phyloP scores from a whole-genome alignment of 2,797 vertebrate genomes.

The Halcyon smyrnensis region DNA sequence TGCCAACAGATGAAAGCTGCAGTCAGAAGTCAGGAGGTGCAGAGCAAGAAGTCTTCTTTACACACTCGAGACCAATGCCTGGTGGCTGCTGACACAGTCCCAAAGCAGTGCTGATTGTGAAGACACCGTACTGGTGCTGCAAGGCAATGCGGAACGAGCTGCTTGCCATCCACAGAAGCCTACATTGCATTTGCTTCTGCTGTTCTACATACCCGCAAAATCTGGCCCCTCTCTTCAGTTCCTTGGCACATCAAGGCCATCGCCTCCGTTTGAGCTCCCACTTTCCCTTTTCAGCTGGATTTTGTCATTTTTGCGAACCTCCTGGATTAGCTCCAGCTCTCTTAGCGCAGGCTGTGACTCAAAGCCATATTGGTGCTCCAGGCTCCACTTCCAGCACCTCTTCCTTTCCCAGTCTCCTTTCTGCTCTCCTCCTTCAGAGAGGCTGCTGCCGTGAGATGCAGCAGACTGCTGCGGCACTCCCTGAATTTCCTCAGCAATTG shows the following conservation, averaged over 20 bases:
- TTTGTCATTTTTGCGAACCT: background rate
- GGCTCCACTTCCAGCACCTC: background rate
- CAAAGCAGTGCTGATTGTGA: background rate
- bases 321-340: background rate
- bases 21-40: background rate
- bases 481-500: background rate
- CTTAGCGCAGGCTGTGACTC: background rate
- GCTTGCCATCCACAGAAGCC: background rate
- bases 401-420: background rate
- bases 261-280: background rate
- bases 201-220: background rate
- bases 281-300: background rate
- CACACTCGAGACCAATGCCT: rapidly evolving
- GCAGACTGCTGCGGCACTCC: background rate
- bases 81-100: rapidly evolving
- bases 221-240: background rate
- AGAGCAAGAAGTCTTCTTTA: background rate
- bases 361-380: background rate
- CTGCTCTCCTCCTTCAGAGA: background rate
- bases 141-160: background rate
- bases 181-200: background rate
- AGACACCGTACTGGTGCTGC: background rate
- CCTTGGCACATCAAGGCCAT: background rate
- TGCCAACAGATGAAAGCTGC: background rate
- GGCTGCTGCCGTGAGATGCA: rapidly evolving